Base-by-base conservation (phyloP, 2,797 vertebrate genomes). In the Melanogrammus aeglefinus region DNA sequence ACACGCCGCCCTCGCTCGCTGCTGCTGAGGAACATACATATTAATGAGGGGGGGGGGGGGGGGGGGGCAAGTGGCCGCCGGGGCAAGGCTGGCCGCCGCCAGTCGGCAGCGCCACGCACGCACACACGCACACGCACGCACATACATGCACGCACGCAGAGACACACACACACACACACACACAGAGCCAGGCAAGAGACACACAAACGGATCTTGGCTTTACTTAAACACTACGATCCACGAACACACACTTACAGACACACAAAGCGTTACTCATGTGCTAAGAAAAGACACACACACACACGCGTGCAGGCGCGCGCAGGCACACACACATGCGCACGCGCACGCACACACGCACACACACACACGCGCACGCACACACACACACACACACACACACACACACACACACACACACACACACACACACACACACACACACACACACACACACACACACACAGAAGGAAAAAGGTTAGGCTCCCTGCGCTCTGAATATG, bases 1-100 rank as follows among this genome's bases (percentile, higher is more conserved):
- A 94, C 91, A 95, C 91, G 95, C 87, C 83, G 94, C 91, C 90
- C 35, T 36, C 35, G 4, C 92, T 92, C 88, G 88, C 90, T 90
- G 93, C 92, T 95, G 94, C 95, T 94, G 95, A 95, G 95, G 92
- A 95, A 93, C 89, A 96, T 97, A 95, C 96, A 96, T 97, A 97
- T 96, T 96, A 96, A 96, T 96, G 93, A 94, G 92, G 88, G 66
- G 93, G 2, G 91, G 91, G 92, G 94, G n/a, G n/a, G n/a, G n/a
- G n/a, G n/a, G n/a, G n/a, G n/a, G n/a, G n/a, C n/a, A n/a, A n/a
- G n/a, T n/a, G n/a, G n/a, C n/a, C n/a, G n/a, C n/a, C n/a, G n/a
- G 93, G 94, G 93, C 91, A 92, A 91, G 93, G 94, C 90, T 92
- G 90, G 91, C 88, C 94, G 91, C 93, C 90, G 92, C 74, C 81